Evolutionary conservation across 2,888 invertebrate genomes (phyloP).

Genomic region (Melinaea marsaeus): DNA sequence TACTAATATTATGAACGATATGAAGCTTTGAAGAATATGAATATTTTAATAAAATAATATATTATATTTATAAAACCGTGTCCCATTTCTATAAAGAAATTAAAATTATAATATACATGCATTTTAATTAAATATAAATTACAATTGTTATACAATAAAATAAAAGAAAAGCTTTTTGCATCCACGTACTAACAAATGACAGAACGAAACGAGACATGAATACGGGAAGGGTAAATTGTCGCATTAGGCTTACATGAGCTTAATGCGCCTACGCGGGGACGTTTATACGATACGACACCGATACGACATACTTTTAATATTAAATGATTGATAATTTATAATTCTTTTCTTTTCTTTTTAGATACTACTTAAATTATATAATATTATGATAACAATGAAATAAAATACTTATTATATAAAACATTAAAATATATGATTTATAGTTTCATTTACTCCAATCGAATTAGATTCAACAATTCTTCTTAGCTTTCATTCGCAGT

Average conservation of each 20-base stretch:
- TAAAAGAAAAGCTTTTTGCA: slow-evolving; percentile 5
- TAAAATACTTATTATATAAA: too few relatives aligned
- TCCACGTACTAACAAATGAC: slow-evolving; percentile 14
- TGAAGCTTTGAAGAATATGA: not conserved
- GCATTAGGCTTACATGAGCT: slow-evolving; percentile 20
- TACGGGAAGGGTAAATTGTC: slow-evolving; percentile 22
- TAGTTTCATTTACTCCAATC: too few relatives aligned
- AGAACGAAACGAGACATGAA: slow-evolving; percentile 10
- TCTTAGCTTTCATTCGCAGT: too few relatives aligned
- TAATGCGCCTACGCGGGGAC: not conserved
- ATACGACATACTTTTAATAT: not conserved
- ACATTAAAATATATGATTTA: too few relatives aligned
- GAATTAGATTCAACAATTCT: too few relatives aligned
- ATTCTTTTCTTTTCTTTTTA: not conserved
- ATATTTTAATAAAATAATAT: too few relatives aligned
- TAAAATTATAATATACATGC: too few relatives aligned
- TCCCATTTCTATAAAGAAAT: too few relatives aligned
- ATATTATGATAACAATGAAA: too few relatives aligned
- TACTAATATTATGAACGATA: slow-evolving; percentile 13
- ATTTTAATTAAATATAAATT: not conserved
- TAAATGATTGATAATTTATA: not conserved
- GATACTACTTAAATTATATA: too few relatives aligned
- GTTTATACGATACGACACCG: not conserved
- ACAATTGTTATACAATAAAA: slow-evolving; percentile 5
- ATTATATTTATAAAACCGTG: too few relatives aligned